phyloP scores from a whole-genome alignment of 1,140 invertebrate species.

The Pogonus chalceus region DNA sequence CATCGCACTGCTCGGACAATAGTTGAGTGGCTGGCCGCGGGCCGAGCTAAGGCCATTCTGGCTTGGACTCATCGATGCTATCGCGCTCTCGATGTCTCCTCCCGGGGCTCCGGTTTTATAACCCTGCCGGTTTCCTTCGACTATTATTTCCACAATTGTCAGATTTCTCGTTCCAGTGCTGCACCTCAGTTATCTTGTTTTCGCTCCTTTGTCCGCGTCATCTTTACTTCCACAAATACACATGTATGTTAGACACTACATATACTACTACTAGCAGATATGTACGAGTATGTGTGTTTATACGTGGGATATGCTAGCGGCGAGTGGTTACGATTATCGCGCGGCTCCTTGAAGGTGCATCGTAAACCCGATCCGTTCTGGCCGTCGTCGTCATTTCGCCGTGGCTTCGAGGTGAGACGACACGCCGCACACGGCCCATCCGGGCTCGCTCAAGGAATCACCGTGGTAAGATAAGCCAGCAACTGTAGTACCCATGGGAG shows the following conservation, averaged over 20 bases:
- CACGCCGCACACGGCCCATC: not conserved
- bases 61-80: slow-evolving; percentile 28
- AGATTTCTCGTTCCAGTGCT: slow-evolving; percentile 26
- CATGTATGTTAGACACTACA: too few relatives aligned
- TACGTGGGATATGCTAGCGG: not conserved
- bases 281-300: not conserved
- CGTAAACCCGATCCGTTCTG: slow-evolving; percentile 26
- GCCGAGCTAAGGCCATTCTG: slow-evolving; percentile 11
- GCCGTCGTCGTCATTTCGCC: not conserved
- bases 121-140: slow-evolving; percentile 22
- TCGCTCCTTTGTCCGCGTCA: slow-evolving; percentile 11
- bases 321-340: slow-evolving; percentile 34
- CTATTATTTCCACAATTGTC: slow-evolving; percentile 33
- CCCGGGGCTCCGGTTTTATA: slow-evolving; percentile 21
- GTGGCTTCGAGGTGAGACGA: not conserved
- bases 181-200: slow-evolving; percentile 33
- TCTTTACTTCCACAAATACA: too few relatives aligned
- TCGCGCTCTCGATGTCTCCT: slow-evolving; percentile 11
- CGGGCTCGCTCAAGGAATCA: not conserved
- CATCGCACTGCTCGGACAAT: slow-evolving; percentile 10
- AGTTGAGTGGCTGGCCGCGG: slow-evolving; percentile 8
- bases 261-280: not conserved
- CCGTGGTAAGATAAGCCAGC: not conserved
- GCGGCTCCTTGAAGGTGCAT: slow-evolving; percentile 27
- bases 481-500: not conserved